Conservation (phyloP, 2,113 vertebrate species). For the Malurus alboscapulatus region DNA sequence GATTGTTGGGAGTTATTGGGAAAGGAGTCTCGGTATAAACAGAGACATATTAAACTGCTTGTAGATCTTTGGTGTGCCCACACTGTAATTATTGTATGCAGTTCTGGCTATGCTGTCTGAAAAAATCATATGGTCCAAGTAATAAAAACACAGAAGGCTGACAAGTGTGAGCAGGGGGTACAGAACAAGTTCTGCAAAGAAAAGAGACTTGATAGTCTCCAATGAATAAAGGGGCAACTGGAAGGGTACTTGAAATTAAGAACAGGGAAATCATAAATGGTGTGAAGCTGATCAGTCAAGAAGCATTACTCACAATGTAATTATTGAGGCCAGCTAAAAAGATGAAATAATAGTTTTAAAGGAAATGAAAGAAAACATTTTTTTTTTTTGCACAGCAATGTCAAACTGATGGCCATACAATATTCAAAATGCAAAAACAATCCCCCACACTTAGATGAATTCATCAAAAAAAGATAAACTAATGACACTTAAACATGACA, state of each 20-base stretch:
- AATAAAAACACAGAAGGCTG: conserved; percentile 8
- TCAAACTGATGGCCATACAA: fast-evolving
- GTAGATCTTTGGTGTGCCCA: background rate
- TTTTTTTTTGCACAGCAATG: background rate
- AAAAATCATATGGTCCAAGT: conserved; percentile 6
- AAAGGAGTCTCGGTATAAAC: background rate
- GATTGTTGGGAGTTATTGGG: conserved; percentile 5
- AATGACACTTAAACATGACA: background rate
- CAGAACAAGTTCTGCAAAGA: background rate
- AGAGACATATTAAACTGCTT: conserved; percentile 4
- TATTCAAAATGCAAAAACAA: background rate
- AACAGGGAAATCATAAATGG: background rate
- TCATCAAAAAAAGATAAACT: background rate
- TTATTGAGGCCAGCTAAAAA: background rate
- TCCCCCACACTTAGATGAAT: background rate
- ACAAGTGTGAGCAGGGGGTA: background rate
- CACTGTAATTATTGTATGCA: background rate
- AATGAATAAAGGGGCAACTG: background rate
- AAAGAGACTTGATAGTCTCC: background rate
- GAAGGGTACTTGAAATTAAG: background rate
- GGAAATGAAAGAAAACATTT: background rate
- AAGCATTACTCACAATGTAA: background rate
- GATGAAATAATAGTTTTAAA: background rate
- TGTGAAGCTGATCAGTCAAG: background rate
- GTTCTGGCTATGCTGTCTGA: conserved; percentile 3